Percentiles rank a stretch among this genome's conserved stretches.
phyloP scores from a whole-genome alignment of 2,113 vertebrate species.

The Ardeotis arabs region DNA sequence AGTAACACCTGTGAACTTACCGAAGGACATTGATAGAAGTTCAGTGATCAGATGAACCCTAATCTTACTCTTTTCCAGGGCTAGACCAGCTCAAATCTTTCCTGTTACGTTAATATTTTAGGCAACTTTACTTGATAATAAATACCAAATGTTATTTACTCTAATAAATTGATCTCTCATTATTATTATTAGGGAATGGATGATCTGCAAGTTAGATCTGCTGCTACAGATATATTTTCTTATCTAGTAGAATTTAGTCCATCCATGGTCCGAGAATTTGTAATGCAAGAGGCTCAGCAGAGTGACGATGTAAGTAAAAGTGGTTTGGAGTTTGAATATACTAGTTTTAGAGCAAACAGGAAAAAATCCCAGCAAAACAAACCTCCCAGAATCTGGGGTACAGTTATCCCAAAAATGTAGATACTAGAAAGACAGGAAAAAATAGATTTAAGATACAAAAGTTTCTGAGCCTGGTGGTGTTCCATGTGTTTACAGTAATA shows the following conservation, averaged over 20 bases:
- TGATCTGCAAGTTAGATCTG: constrained; percentile 95
- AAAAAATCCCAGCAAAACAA: background rate
- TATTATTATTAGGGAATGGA: constrained; percentile 88
- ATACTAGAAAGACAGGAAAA: background rate
- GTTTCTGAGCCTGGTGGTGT: background rate
- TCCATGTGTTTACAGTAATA: background rate
- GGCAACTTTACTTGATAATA: background rate
- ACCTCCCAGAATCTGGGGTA: background rate
- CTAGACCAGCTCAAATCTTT: background rate
- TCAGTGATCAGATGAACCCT: background rate
- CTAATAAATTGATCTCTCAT: background rate
- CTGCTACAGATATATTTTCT: constrained; percentile 99
- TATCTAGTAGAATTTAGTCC: constrained; percentile 99
- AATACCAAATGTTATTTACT: background rate
- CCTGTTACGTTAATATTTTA: background rate
- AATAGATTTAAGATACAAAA: background rate
- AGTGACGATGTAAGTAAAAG: constrained; percentile 91
- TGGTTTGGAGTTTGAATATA: background rate
- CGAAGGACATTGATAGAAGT: too few relatives aligned
- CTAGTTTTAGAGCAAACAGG: background rate
- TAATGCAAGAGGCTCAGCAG: constrained; percentile 99
- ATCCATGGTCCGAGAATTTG: constrained; percentile 98
- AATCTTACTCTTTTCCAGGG: background rate
- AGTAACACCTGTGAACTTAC: background rate
- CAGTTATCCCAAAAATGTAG: background rate